Base-by-base conservation (phyloP, 2,797 vertebrate genomes). In the Synanceia verrucosa region DNA sequence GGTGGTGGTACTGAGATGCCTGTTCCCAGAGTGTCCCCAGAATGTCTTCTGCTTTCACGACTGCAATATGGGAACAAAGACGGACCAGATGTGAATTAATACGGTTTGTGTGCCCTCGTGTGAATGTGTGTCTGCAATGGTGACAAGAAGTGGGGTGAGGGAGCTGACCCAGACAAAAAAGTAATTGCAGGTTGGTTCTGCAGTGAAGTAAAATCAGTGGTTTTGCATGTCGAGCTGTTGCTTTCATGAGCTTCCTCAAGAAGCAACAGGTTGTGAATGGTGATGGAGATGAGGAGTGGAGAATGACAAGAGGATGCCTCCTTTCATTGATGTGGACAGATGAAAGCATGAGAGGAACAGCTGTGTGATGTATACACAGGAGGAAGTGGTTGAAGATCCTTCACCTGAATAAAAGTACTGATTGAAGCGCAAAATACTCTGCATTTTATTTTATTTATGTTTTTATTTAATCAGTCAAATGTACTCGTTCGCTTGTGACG, bases 31-130 rank as follows among this genome's bases (percentile, higher is more conserved):
- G 70, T 44, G 58, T 85, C 51, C 36, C 52, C 47, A 58, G 48
- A 88, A 86, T 75, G 73, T 57, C 52, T 51, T 2, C 67, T 50
- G n/a, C 82, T 64, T 86, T 65, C 81, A 78, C 28, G 9, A 68
- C 85, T 79, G 78, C 76, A 76, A 76, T 65, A 75, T 65, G 64
- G 80, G 76, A 90, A 90, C 85, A 89, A 87, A 91, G 88, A 73
- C 33, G 16, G 78, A 88, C 75, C 90, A 93, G 91, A 85, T 91
- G 88, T 86, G 79, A 61, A 48, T 56, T 34, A 68, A 3, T 31
- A 37, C 13, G 9, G 43, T 70, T 62, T 74, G 57, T 64, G 18
- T 34, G 57, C 46, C 53, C 41, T 41, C 41, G 62, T 79, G 79
- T 67, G 72, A 73, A 51, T 78, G 59, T 63, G 59, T 76, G 39